Conservation (phyloP, 2,113 vertebrate genomes). For the pig (Sus scrofa) region T2T-Sscrofa CM000818.6:41078501-41079000, state of each 20-base stretch:
- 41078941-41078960: no score
- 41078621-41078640: neutral
- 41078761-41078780: neutral
- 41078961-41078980: no score
- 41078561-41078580: neutral
- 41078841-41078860: no score
- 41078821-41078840: no score
- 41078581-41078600: neutral
- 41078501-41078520: neutral
- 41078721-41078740: neutral
- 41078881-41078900: no score
- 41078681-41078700: neutral
- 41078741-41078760: neutral
- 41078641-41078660: neutral
- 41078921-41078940: no score
- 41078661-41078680: constrained; percentile 3
- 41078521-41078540: neutral
- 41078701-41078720: neutral
- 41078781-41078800: neutral
- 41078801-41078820: no score
- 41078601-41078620: neutral
- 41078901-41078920: no score
- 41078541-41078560: neutral
- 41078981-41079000: neutral
- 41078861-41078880: no score